A percentile compares a stretch with the other conserved stretches of the same genome.
Evolutionary conservation across 2,797 vertebrate genomes (phyloP).

Genomic region (Buphagus erythrorhynchus): DNA sequence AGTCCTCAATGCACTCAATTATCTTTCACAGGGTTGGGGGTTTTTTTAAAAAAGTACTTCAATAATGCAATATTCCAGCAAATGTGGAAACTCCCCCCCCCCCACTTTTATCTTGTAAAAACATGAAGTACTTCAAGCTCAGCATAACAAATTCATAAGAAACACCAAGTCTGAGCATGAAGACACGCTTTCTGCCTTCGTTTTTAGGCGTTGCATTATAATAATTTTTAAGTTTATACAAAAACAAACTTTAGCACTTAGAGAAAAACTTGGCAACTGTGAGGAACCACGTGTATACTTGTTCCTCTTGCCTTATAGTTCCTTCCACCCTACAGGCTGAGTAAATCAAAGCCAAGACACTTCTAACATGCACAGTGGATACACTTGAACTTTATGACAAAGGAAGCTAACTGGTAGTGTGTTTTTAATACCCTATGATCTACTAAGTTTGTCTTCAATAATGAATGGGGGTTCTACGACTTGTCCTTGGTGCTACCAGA

Average conservation of each 20-base stretch:
- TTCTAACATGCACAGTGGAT: neutral
- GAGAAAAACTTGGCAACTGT: neutral
- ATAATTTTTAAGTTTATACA: neutral
- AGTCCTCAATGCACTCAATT: neutral
- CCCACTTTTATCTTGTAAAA: neutral
- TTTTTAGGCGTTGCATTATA: neutral
- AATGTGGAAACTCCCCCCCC: neutral
- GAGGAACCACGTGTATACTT: neutral
- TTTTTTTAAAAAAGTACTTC: neutral
- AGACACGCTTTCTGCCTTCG: neutral
- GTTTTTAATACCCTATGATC: neutral
- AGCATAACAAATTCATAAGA: neutral
- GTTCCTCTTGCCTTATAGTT: neutral
- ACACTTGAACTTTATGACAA: neutral
- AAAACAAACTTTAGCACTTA: neutral
- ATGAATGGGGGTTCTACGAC: neutral
- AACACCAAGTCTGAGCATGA: neutral
- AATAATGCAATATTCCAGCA: neutral
- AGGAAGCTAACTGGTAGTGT: neutral
- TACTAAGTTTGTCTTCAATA: neutral
- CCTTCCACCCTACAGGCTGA: neutral
- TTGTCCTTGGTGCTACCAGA: neutral
- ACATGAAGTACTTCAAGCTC: neutral
- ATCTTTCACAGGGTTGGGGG: neutral
- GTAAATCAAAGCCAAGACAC: slow-evolving; percentile 37